phyloP scores from a whole-genome alignment of 1,140 invertebrate species.

The Dinothrombium tinctorium region DNA sequence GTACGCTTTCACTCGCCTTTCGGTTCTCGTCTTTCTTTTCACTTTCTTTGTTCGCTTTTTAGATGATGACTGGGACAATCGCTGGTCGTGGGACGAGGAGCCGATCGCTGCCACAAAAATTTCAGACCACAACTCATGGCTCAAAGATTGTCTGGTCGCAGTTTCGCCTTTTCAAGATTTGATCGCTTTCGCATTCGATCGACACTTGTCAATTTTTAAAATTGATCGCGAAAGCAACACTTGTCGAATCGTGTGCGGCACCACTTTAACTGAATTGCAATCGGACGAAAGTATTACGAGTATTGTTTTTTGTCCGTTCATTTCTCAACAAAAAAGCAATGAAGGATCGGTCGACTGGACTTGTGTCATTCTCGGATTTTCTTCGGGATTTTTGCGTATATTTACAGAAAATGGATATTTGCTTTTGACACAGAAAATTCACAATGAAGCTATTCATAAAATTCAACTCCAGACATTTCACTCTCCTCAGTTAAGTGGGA shows the following conservation, averaged over 20 bases:
- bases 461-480: slow-evolving; percentile 57
- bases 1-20: background rate
- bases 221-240: slow-evolving; percentile 17
- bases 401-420: slow-evolving; percentile 63
- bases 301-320: slow-evolving; percentile 32
- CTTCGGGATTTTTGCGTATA: slow-evolving; percentile 55
- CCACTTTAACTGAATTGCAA: slow-evolving; percentile 1
- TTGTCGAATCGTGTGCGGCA: slow-evolving; percentile 19
- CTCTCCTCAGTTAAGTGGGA: slow-evolving; percentile 28
- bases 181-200: slow-evolving; percentile 37
- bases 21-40: background rate
- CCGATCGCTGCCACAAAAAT: slow-evolving; percentile 10
- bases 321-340: slow-evolving; percentile 31
- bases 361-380: slow-evolving; percentile 63
- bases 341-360: slow-evolving; percentile 62
- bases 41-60: background rate
- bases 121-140: slow-evolving; percentile 26
- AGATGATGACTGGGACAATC: slow-evolving; percentile 13
- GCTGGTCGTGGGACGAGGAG: slow-evolving; percentile 12
- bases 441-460: slow-evolving; percentile 47
- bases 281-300: slow-evolving; percentile 28
- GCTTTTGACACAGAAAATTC: slow-evolving; percentile 55
- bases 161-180: slow-evolving; percentile 45
- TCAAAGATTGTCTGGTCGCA: slow-evolving; percentile 41
- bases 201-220: slow-evolving; percentile 36